Evolutionary conservation across 2,797 vertebrate genomes (phyloP).

Genomic region (Anguilla megastoma): DNA sequence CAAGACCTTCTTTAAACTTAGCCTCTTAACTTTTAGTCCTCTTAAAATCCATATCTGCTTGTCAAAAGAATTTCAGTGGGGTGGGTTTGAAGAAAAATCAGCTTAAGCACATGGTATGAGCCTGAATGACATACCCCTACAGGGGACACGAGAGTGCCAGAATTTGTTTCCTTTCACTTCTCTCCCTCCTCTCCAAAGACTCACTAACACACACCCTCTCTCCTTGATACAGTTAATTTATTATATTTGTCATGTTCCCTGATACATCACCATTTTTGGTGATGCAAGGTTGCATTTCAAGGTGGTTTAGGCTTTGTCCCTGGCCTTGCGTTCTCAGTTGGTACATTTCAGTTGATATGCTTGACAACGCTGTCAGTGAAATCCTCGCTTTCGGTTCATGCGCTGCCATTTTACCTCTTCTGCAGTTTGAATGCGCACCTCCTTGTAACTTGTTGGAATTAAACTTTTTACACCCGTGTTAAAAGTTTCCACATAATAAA

Average conservation of each 20-base stretch:
- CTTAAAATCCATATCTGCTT: background rate
- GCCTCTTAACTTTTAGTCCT: background rate
- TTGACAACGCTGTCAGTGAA: background rate
- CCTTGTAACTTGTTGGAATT: background rate
- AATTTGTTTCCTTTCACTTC: background rate
- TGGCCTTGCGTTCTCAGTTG: no score
- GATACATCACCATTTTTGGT: background rate
- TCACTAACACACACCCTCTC: background rate
- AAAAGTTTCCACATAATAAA: no score
- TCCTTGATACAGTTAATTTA: background rate
- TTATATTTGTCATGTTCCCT: background rate
- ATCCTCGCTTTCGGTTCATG: background rate
- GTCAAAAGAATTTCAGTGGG: background rate
- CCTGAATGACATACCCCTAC: background rate
- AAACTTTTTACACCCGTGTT: no score
- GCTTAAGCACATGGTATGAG: background rate
- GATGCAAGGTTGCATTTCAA: background rate
- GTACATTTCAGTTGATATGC: background rate
- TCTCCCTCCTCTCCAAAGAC: background rate
- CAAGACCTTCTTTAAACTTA: background rate
- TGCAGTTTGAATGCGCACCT: background rate
- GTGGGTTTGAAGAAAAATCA: background rate
- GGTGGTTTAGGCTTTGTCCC: background rate
- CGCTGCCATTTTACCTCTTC: no score
- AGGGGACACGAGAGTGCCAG: background rate